Base-by-base conservation (phyloP, 92 coral and sea anemone genomes). In the Desmophyllum pertusum region DNA sequence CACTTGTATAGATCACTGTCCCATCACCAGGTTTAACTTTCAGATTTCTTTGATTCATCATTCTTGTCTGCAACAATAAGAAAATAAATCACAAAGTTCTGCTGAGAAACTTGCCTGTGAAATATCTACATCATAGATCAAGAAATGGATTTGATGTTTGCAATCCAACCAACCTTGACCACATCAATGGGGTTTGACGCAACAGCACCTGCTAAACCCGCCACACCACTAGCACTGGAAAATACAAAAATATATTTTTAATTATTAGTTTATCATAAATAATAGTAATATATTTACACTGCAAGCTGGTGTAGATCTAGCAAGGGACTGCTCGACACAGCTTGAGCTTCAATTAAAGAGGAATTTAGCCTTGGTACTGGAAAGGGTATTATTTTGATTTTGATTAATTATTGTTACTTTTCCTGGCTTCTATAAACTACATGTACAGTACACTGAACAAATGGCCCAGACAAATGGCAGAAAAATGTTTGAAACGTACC, bases 121-220 rank as follows among this genome's bases (percentile, higher is more conserved):
- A 62, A 9, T 23, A 27, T 21, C 31, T 10, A 62, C 4, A 25
- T 25, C 43, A 38, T 4, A 25, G 25, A 38, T 39, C 46, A 35
- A 70, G 30, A 39, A 70, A 41, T 7, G 6, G 29, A 9, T 71
- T 42, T 43, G 9, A 10, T 30, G 40, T 30, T 15, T 27, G 23
- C 36, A n/a, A 30, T 48, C 1, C 15, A 21, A 40, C 61, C 66
- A 68, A 96, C 99, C 97, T 94, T 96, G 37, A 94, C 99, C 48
- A 96, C 99, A 80, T 96, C 99, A 71, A 96, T 92, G 29, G 99
- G 99, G 87, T 94, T 96, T 57, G 99, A 94, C 27, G 99, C 98
- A 35, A 96, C 83, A 61, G 99, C 98, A 75, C 99, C 99, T 21
- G 99, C 99, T 42, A 96, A 84, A 21, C 98, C 99, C 21, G 99